Percentiles rank a stretch among this genome's conserved stretches.
phyloP scores from a whole-genome alignment of 2,797 vertebrate species.

The Parauchenoglanis ngamensis region DNA sequence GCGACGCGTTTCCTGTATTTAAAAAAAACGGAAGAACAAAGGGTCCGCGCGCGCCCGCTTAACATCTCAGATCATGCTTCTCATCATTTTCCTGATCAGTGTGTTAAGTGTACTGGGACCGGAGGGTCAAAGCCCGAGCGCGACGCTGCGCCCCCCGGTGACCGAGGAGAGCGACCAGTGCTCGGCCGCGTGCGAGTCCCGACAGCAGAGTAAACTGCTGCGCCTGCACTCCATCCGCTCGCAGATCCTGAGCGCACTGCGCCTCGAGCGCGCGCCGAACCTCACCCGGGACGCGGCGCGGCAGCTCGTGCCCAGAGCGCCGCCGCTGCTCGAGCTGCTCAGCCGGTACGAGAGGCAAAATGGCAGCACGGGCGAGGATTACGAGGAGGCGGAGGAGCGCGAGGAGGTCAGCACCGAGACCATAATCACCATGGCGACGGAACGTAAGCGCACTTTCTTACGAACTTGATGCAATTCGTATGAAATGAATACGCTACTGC shows the following conservation, averaged over 20 bases:
- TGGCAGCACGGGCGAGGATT: slow-evolving; percentile 74
- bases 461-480: background rate
- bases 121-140: slow-evolving; percentile 79
- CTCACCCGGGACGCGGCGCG: slow-evolving; percentile 86
- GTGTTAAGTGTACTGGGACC: slow-evolving; percentile 76
- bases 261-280: slow-evolving; percentile 86
- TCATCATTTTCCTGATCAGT: slow-evolving; percentile 74
- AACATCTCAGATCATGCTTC: slow-evolving; percentile 78
- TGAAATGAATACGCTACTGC: background rate
- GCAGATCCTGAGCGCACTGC: slow-evolving; percentile 83
- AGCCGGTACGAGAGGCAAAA: slow-evolving; percentile 74
- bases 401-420: slow-evolving; percentile 82
- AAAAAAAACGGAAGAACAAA: background rate
- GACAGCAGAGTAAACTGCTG: slow-evolving; percentile 92
- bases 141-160: slow-evolving; percentile 71
- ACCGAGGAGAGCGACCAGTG: slow-evolving; percentile 84
- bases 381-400: slow-evolving; percentile 72
- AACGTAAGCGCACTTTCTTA: slow-evolving; percentile 76
- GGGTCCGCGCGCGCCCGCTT: background rate
- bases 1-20: slow-evolving; percentile 59
- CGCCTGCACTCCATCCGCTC: slow-evolving; percentile 91
- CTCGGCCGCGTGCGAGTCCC: slow-evolving; percentile 88
- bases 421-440: slow-evolving; percentile 86
- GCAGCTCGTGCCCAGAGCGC: slow-evolving; percentile 85
- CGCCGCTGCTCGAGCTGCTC: slow-evolving; percentile 83